Evolutionary conservation across 1,140 invertebrate species (phyloP), one percentile per base, ranked within the genome.

Genomic region (Dinoponera quadriceps): DNA sequence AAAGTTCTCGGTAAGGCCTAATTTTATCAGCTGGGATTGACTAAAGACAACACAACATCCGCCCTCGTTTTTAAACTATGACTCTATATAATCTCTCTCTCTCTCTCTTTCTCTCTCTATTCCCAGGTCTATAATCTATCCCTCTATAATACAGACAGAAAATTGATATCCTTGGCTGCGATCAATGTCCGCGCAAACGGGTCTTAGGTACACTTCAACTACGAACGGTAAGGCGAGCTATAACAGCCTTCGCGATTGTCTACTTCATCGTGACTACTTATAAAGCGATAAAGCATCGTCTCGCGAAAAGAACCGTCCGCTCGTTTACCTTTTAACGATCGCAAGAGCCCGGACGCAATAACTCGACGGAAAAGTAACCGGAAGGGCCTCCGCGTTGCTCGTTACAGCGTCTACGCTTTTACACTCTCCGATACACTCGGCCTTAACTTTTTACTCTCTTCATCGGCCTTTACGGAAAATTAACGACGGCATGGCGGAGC

Each of bases 371-470:
- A 77, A 75, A 63, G 81, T 75, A 75, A 74, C 60, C 81, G 81
- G 71, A 83, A 75, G 60, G 51, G 57, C 59, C 44, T 48, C 27
- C 44, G 27, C 33, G 60, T 65, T 82, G 71, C 81, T 75, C 71
- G 60, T 83, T 83, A 83, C 57, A 65, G 81, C 60, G 71, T 83
- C 71, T 74, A 65, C 60, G 72, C 81, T 74, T 74, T 65, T 75
- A 75, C 72, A 65, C 71, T 83, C 72, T 54, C 81, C 72, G 75
- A 80, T 71, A 75, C 60, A 65, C 71, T 74, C 81, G 38, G 59
- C 38, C 72, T 82, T 83, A 78, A 78, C 82, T 78, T 83, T 78
- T 83, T 83, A 78, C 82, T 69, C 59, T 78, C 62, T 51, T 83
- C 65, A 75, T 75, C 72, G 60, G 49, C 71, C 81, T 78, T 78